Base-by-base conservation (phyloP, 1,140 invertebrate species). In the Drosophila serrata region DNA sequence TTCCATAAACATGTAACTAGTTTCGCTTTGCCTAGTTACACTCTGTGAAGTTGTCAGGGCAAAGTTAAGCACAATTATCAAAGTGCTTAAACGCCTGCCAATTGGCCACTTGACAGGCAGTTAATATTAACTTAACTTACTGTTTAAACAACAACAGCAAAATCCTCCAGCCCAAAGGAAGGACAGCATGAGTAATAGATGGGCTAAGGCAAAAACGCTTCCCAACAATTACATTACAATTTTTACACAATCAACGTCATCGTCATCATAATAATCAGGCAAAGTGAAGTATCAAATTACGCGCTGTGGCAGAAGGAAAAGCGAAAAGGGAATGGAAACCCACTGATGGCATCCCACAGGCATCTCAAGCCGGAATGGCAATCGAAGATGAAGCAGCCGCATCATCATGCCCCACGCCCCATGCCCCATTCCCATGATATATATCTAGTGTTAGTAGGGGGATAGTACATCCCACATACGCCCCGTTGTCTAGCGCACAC, bases 271-370 rank as follows among this genome's bases (percentile, higher is more conserved):
- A 88, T 88, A 88, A 88, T 88, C 85, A 88, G 85, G 51, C 85
- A 90, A 90, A 88, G 85, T 88, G 81, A 81, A 88, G 85, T 88
- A 88, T 88, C 85, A 88, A 90, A 88, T 88, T 88, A 90, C 85
- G 80, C 29, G 59, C 59, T 27, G 42, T 27, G 42, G 76, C 51
- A 51, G 56, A 53, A 60, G 79, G 60, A 40, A 40, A 35, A 46
- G 31, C 42, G 31, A 9, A 22, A 8, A 13, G 55, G 53, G 53
- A 65, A 56, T 29, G 49, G 69, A 61, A 60, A 49, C 29, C 39
- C 27, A 48, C 64, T 68, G 40, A 24, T 72, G 69, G 69, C 68
- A 70, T 73, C 69, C 69, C 69, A 72, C 67, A 72, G 67, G 65
- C 68, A 72, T 72, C 51, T 59, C 27, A n/a, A 48, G 49, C 39